Conservation (phyloP, 2,797 vertebrate species). For the Harpagifer antarcticus region DNA sequence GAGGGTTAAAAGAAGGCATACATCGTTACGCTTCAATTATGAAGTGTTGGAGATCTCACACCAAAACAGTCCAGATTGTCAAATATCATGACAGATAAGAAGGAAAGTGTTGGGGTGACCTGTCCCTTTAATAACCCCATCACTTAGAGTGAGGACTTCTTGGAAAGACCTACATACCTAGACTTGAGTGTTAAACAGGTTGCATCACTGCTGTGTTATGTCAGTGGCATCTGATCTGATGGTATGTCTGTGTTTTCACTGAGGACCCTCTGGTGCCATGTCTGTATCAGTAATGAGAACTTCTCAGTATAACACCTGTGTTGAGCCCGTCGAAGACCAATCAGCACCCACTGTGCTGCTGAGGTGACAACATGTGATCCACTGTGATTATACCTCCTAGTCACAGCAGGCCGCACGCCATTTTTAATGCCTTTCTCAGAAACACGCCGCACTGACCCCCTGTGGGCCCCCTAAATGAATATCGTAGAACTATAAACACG, state of each 20-base stretch:
- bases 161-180: neutral
- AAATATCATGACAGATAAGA: no score
- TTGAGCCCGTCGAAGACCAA: slow-evolving; percentile 25
- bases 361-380: slow-evolving; percentile 15
- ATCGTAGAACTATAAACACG: neutral
- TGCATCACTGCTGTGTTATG: neutral
- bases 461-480: neutral
- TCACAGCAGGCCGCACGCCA: slow-evolving; percentile 21
- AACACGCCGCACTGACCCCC: slow-evolving; percentile 13
- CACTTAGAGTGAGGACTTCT: neutral
- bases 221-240: slow-evolving; percentile 20
- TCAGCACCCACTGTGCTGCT: slow-evolving; percentile 27
- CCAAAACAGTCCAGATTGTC: no score
- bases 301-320: slow-evolving; percentile 56
- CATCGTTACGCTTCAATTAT: no score
- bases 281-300: slow-evolving; percentile 55
- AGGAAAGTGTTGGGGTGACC: no score
- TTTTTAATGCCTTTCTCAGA: slow-evolving; percentile 30
- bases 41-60: no score
- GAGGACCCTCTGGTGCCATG: slow-evolving; percentile 47
- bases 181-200: neutral
- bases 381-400: slow-evolving; percentile 52
- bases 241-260: slow-evolving; percentile 26
- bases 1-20: no score
- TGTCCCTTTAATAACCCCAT: neutral